Conservation (phyloP, 2,797 vertebrate genomes). For the Etheostoma nigrum region DNA sequence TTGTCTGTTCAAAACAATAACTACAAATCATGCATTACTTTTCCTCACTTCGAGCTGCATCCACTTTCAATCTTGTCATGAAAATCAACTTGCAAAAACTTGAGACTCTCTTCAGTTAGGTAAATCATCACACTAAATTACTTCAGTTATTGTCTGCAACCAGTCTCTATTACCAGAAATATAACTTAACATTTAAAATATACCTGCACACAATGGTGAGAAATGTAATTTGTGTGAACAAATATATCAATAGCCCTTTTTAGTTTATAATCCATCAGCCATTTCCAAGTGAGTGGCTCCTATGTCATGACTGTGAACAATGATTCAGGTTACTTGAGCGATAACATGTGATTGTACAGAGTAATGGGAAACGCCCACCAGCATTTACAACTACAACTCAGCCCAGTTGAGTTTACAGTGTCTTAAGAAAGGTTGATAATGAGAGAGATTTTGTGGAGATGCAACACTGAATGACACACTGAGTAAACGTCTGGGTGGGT, state of each 20-base stretch:
- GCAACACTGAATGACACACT: slow-evolving; percentile 17
- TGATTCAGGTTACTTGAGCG: neutral
- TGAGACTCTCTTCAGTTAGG: neutral
- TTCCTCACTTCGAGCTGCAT: neutral
- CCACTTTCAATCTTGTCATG: neutral
- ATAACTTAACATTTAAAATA: neutral
- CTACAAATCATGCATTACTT: neutral
- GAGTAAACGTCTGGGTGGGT: slow-evolving; percentile 26
- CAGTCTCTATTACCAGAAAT: neutral
- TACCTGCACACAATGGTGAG: neutral
- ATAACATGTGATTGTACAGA: neutral
- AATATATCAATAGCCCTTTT: neutral
- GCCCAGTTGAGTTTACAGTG: neutral
- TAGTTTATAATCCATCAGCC: neutral
- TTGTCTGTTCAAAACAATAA: neutral
- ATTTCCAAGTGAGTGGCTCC: neutral
- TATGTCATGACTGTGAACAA: neutral
- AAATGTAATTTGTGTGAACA: neutral
- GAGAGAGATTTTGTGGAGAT: slow-evolving; percentile 10
- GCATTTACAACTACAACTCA: neutral
- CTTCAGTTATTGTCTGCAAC: neutral
- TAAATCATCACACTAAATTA: neutral
- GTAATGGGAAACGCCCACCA: neutral
- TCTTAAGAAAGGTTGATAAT: neutral
- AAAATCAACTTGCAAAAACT: neutral